Base-by-base conservation (phyloP, 1,140 invertebrate genomes). In the honey bee (Apis mellifera) region DNA sequence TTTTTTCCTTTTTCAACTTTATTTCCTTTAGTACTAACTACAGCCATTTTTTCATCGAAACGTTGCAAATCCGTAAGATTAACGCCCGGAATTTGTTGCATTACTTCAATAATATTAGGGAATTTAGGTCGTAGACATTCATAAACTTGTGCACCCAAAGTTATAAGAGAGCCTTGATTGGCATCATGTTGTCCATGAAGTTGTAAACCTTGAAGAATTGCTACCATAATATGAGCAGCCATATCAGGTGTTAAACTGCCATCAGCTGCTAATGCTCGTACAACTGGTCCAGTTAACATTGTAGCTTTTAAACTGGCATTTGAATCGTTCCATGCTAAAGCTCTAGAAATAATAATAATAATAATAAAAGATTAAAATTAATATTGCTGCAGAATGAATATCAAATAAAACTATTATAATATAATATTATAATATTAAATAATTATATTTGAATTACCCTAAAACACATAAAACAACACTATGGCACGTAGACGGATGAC, bases 1-100 rank as follows among this genome's bases (percentile, higher is more conserved):
- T 98, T 98, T 92, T 98, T 98, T 82, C 96, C 96, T 90, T 98
- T 98, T 89, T 98, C 98, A 19, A 97, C 95, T 92, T 97, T 97
- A 87, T 96, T 96, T 32, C 96, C 96, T 88, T 96, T 96, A 75
- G 95, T 95, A 17, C 95, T 95, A 54, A 95, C 94, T 8, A 96
- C 95, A 15, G 96, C 92, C 90, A 98, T 96, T 91, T 97, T 97
- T 86, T 98, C 97, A 92, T 98, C 97, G 81, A 98, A 96, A 78
- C 97, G 96, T 83, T 97, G 96, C 65, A 97, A 91, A 92, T 98
- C 97, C 2, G 96, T 95, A 32, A 95, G 95, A 94, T 96, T 97
- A 13, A 97, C 96, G 62, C 96, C 96, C 2, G 97, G 97, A 85
- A 98, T 97, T 87, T 96, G 96, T 88, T 96, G 96, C 95, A 97